Evolutionary conservation across 2,797 vertebrate genomes (phyloP).

Genomic region (Adelosebastes latens): DNA sequence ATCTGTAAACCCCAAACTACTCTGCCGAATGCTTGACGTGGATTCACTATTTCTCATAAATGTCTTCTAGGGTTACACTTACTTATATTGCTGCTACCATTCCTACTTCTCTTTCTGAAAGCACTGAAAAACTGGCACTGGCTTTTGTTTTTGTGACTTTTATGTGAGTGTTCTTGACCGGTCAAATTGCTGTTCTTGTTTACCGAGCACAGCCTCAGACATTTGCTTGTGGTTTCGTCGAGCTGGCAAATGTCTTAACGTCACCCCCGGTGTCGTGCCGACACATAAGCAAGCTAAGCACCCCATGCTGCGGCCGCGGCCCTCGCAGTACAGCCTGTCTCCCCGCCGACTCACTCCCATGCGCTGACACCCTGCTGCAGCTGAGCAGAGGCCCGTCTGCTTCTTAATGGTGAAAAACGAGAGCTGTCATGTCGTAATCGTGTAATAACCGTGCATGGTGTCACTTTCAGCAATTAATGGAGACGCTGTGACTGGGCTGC

Average conservation of each 20-base stretch:
- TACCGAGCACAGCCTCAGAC: background rate
- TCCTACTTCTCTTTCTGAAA: background rate
- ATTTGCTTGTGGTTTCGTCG: background rate
- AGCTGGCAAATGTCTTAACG: slow-evolving; percentile 15
- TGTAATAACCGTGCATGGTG: slow-evolving; percentile 80
- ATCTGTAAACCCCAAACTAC: slow-evolving; percentile 20
- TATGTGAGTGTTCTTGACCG: background rate
- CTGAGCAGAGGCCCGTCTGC: slow-evolving; percentile 64
- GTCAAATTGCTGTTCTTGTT: slow-evolving; percentile 14
- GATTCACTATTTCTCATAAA: slow-evolving; percentile 40
- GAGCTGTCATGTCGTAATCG: slow-evolving; percentile 84
- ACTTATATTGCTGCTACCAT: background rate
- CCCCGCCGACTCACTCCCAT: slow-evolving; percentile 51
- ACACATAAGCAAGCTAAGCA: slow-evolving; percentile 59
- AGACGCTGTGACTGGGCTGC: slow-evolving; percentile 77
- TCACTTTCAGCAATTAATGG: slow-evolving; percentile 83
- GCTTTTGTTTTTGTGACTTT: slow-evolving; percentile 18
- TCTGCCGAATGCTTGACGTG: slow-evolving; percentile 20
- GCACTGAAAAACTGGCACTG: background rate
- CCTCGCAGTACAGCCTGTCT: slow-evolving; percentile 48
- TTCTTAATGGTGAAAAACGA: slow-evolving; percentile 81
- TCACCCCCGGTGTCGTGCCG: slow-evolving; percentile 32
- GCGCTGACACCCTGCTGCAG: slow-evolving; percentile 67
- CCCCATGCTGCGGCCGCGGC: slow-evolving; percentile 39
- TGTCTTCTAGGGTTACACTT: slow-evolving; percentile 8